These are phyloP conservation scores for Odontesthes bonariensis DNA, from an alignment of 2,113 vertebrate species.

Conservation along the genomic window DNA sequence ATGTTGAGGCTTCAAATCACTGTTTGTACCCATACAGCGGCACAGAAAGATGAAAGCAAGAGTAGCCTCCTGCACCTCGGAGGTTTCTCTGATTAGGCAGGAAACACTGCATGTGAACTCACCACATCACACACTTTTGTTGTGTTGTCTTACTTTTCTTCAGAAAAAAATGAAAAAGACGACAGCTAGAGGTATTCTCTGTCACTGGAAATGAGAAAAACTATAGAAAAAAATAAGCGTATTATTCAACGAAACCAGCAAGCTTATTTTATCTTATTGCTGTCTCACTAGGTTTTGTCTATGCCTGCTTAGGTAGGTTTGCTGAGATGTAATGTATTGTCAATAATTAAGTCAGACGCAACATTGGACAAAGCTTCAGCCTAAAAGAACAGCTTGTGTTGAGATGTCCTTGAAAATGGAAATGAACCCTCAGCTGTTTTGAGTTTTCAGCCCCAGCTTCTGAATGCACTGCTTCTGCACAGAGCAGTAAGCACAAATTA, in stretches of 20 bases:
- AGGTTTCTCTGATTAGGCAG: conserved; percentile 25
- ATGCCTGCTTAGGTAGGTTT: neutral
- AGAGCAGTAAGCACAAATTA: neutral
- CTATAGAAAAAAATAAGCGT: neutral
- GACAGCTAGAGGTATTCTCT: too few relatives aligned
- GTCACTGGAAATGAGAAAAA: neutral
- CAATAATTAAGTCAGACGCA: conserved; percentile 20
- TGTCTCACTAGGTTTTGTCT: neutral
- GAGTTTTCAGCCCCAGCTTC: conserved; percentile 25
- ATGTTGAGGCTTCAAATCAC: conserved; percentile 33
- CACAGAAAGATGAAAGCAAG: conserved; percentile 8
- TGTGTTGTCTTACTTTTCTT: neutral
- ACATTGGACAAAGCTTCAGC: neutral
- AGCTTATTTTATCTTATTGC: neutral
- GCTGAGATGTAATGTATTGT: neutral
- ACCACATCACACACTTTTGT: conserved; percentile 22
- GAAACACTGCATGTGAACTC: conserved; percentile 35
- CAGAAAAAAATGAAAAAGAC: too few relatives aligned
- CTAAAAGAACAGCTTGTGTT: conserved; percentile 18
- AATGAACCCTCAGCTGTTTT: conserved; percentile 49
- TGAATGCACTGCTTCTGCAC: neutral
- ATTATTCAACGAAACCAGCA: neutral
- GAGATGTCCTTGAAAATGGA: conserved; percentile 51
- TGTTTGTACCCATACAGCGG: neutral
- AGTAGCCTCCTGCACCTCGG: conserved; percentile 2